Evolutionary conservation across 2,888 invertebrate genomes (phyloP).

Genomic region (Hoplodrina ambigua): DNA sequence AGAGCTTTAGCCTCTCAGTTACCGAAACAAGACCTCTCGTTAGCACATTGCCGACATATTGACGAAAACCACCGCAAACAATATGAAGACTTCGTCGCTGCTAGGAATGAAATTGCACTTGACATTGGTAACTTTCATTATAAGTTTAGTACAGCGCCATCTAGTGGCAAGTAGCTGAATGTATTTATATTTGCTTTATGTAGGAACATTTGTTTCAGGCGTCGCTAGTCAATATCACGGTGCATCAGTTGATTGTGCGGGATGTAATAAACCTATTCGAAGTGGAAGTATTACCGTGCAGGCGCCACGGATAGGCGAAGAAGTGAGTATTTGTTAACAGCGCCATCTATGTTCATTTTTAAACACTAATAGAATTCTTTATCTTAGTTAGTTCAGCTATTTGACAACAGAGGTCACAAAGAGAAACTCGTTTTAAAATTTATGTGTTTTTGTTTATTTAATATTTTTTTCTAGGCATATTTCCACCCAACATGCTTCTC

Average conservation of each 20-base stretch:
- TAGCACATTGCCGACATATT: slow-evolving; percentile 96
- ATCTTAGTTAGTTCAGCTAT: slow-evolving; percentile 52
- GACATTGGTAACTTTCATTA: slow-evolving; percentile 94
- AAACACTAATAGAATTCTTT: fast-evolving
- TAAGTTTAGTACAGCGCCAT: slow-evolving; percentile 64
- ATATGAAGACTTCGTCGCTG: slow-evolving; percentile 98
- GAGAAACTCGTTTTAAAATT: neutral
- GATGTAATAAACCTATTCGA: slow-evolving; percentile 95
- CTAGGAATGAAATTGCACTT: slow-evolving; percentile 98
- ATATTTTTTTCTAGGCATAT: slow-evolving; percentile 82
- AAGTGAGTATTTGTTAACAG: slow-evolving; percentile 74
- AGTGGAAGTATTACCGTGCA: slow-evolving; percentile 95
- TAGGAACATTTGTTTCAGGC: slow-evolving; percentile 79
- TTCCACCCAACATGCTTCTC: slow-evolving; percentile 99
- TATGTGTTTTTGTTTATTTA: neutral
- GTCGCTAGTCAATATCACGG: slow-evolving; percentile 91
- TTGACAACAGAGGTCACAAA: slow-evolving; percentile 67
- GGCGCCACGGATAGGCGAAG: slow-evolving; percentile 95
- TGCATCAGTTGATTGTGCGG: slow-evolving; percentile 93
- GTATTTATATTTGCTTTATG: slow-evolving; percentile 40
- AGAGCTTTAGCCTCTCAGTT: slow-evolving; percentile 95
- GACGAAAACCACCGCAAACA: slow-evolving; percentile 94
- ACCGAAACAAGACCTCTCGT: slow-evolving; percentile 98
- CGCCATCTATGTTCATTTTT: slow-evolving; percentile 35
- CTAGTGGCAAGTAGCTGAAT: slow-evolving; percentile 68